Conservation (phyloP, 2,797 vertebrate species). For the Pangasius mekongensis region DNA sequence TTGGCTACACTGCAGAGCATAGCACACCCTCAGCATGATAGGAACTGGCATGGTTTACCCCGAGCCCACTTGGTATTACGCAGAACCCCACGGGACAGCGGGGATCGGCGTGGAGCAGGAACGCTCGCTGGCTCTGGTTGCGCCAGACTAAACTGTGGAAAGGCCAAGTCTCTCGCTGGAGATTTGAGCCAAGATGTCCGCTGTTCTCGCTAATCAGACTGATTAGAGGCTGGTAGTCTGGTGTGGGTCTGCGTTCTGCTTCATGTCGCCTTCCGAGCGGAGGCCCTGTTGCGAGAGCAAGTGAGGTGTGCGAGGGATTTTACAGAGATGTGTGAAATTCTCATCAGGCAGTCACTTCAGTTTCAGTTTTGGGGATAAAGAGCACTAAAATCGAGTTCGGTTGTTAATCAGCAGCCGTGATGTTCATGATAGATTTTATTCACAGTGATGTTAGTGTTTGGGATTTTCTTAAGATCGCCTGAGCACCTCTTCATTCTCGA, state of each 20-base stretch:
- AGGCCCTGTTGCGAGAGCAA: not conserved
- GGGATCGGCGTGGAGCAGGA: slow-evolving; percentile 62
- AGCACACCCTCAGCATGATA: slow-evolving; percentile 29
- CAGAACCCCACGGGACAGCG: slow-evolving; percentile 49
- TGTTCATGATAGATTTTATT: not conserved
- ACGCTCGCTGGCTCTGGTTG: slow-evolving; percentile 59
- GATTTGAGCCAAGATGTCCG: slow-evolving; percentile 69
- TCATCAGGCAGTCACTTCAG: not conserved
- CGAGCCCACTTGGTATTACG: slow-evolving; percentile 33
- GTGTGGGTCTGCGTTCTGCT: not conserved
- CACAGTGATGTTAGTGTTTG: not conserved
- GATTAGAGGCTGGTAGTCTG: slow-evolving; percentile 68
- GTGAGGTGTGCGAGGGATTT: not conserved
- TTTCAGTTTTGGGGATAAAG: not conserved
- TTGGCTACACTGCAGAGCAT: not conserved
- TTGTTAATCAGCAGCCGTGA: not conserved
- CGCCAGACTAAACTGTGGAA: slow-evolving; percentile 71
- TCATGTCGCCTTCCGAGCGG: not conserved
- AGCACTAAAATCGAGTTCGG: not conserved
- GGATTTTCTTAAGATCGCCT: not conserved
- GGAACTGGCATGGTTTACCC: slow-evolving; percentile 35
- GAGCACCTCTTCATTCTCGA: not conserved
- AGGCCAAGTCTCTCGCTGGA: slow-evolving; percentile 65
- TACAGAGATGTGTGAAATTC: not conserved
- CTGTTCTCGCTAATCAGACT: slow-evolving; percentile 74